Percentiles rank a stretch among this genome's conserved stretches.
Evolutionary conservation across 2,888 invertebrate genomes (phyloP).

Genomic region (Caenorhabditis afra): DNA sequence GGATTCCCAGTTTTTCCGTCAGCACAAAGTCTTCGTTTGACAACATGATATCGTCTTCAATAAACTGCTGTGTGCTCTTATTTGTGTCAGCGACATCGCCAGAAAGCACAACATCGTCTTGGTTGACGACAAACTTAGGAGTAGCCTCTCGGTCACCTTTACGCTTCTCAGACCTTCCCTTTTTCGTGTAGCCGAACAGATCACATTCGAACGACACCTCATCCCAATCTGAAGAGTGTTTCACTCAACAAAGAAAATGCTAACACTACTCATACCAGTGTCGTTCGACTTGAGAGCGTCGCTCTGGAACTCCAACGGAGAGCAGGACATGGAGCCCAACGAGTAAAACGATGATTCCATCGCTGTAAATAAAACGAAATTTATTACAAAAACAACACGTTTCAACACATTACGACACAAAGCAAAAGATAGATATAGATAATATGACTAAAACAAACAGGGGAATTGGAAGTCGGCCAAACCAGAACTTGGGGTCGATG

Average conservation of each 20-base stretch:
- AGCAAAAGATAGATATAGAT: too few relatives aligned
- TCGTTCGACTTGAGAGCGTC: slow-evolving; percentile 8
- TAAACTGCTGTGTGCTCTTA: too few relatives aligned
- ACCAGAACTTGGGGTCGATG: slow-evolving; percentile 14
- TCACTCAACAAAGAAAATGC: background rate
- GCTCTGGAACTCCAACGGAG: slow-evolving; percentile 5
- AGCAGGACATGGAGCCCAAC: background rate
- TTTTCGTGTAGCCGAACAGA: too few relatives aligned
- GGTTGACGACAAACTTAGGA: background rate
- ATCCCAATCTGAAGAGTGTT: background rate
- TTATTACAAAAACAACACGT: background rate
- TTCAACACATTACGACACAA: background rate
- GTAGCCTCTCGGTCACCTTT: too few relatives aligned
- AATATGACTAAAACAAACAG: background rate
- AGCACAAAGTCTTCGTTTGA: too few relatives aligned
- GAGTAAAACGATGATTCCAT: slow-evolving; percentile 15
- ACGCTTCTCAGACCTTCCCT: too few relatives aligned
- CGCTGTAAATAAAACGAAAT: slow-evolving; percentile 17
- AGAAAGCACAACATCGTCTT: background rate
- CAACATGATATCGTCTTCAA: too few relatives aligned
- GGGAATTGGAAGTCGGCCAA: slow-evolving; percentile 7
- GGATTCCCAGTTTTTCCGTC: too few relatives aligned
- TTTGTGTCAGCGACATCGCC: too few relatives aligned
- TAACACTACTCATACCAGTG: background rate
- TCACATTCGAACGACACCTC: too few relatives aligned